Base-by-base conservation (phyloP, 2,797 vertebrate genomes). In the Cirrhinus molitorella region DNA sequence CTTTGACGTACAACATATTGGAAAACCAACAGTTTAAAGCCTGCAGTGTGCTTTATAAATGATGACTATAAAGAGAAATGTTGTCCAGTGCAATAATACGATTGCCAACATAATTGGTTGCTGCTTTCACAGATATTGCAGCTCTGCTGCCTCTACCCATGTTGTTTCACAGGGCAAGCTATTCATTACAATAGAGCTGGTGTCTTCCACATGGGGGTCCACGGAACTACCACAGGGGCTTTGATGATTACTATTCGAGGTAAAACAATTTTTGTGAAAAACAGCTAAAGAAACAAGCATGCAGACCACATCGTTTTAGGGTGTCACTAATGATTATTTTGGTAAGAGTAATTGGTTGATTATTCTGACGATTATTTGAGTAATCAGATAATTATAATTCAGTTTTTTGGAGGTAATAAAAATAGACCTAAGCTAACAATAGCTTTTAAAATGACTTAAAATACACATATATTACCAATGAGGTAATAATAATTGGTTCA, bases 21-120 rank as follows among this genome's bases (percentile, higher is more conserved):
- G 65, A 70, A 28, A 70, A 83, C 28, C 51, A 83, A 68, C 40
- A 14, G 25, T 59, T 83, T 59, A 25, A 83, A 78, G 82, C 43
- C 65, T 25, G 37, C 65, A 78, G 28, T 59, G 53, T 21, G 78
- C 74, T 68, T 78, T 6, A 1, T 40, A 55, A 83, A 67, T 71
- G 7, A 83, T 61, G 53, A 28, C 28, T 78, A 49, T 71, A 49
- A 77, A 61, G 28, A 83, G 82, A 83, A 71, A 83, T 83, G 65
- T 40, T 61, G 65, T 83, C 63, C 53, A 61, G 53, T 70, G 53
- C 73, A 83, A 83, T 83, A 83, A 77, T 61, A 70, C 12, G 53
- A 78, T 83, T 71, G 74, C 19, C 28, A 83, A 31, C 25, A 8
- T 45, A 76, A 67, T 76, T 75, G 61, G 49, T 45, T 57, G 40